phyloP scores from a whole-genome alignment of 2,113 vertebrate genomes.

The Grallaria varia region DNA sequence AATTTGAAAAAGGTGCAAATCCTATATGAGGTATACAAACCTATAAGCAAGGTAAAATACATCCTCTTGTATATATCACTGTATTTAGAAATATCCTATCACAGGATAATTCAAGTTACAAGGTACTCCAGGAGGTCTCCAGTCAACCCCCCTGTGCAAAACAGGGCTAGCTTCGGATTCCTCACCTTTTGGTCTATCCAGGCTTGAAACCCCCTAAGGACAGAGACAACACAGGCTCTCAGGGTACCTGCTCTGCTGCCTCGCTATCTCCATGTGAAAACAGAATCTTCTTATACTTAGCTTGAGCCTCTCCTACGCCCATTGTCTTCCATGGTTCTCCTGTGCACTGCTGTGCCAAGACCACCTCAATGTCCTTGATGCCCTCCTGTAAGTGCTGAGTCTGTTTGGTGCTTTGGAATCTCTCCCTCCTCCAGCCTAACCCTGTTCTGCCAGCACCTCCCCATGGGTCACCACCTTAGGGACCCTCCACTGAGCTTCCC shows the following conservation, averaged over 20 bases:
- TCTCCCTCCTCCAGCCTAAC: not conserved
- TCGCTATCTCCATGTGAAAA: not conserved
- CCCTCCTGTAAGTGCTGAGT: fast-evolving
- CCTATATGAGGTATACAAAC: not conserved
- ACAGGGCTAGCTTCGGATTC: not conserved
- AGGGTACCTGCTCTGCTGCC: not conserved
- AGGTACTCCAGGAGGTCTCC: not conserved
- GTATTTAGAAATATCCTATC: not conserved
- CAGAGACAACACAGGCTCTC: not conserved
- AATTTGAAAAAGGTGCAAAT: not conserved
- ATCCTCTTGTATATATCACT: not conserved
- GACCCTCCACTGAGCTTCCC: not conserved
- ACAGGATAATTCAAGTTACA: not conserved
- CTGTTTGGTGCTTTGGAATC: not conserved
- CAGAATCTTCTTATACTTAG: not conserved
- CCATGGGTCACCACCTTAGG: not conserved
- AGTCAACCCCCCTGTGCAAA: not conserved
- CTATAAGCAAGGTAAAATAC: not conserved
- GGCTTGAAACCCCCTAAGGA: not conserved
- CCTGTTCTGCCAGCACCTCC: not conserved
- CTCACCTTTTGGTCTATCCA: not conserved
- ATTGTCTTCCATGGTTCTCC: not conserved
- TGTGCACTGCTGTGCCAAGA: not conserved
- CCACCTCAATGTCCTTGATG: not conserved
- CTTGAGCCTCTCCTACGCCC: not conserved